Base-by-base conservation (phyloP, 2,797 vertebrate species). In the Pogoniulus pusillus region DNA sequence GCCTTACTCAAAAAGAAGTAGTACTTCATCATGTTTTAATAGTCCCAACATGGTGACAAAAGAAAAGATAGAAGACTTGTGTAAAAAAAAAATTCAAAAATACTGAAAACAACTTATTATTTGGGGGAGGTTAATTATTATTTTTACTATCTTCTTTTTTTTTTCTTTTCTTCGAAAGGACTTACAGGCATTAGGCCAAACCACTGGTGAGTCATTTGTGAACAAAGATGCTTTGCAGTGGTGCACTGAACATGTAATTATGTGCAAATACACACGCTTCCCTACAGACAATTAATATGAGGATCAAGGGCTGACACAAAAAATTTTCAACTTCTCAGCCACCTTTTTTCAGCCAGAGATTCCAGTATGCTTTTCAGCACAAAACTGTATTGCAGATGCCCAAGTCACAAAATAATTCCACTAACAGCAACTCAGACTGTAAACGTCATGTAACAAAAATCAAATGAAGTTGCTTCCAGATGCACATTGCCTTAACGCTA, bases 131-230 rank as follows among this genome's bases (percentile, higher is more conserved):
- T 37, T 45, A 82, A 87, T 93, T 78, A 72, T 62, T 92, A 77
- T 83, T 93, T 95, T 83, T 43, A 75, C 23, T 65, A n/a, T 58
- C 26, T 75, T 80, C 24, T 55, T 39, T 29, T 19, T 65, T 58
- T 87, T 93, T 47, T 87, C 35, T 89, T 85, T 64, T 43, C 29
- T 93, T 81, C 89, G 54, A 81, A 94, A 85, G 26, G 9, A 35
- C 35, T 85, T 82, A 53, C 3, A 71, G 89, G 8, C 19, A 55
- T 74, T 13, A 87, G 27, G 22, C 19, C 43, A 81, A 85, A 85
- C 60, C 43, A 89, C 60, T 65, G 59, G 55, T 57, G 60, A 85
- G 26, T 66, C 82, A 59, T 75, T 78, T 83, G 23, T 63, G 68
- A 92, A 91, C 45, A 90, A 89, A 91, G 30, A 84, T 41, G 16